phyloP scores from a whole-genome alignment of 2,888 invertebrate genomes.

The Heteropelma amictum region DNA sequence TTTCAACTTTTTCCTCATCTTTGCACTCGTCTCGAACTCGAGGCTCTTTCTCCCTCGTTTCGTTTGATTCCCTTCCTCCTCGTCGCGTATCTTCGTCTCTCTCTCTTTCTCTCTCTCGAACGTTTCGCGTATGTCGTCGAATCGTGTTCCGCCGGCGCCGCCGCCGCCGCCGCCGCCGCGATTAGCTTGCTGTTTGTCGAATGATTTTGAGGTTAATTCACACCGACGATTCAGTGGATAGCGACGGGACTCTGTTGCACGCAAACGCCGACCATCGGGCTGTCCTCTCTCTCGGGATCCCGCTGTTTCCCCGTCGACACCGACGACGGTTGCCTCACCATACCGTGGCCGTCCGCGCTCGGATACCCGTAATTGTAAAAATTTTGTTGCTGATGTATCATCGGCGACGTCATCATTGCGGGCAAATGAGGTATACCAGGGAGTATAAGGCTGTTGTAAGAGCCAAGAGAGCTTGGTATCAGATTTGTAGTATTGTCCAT shows the following conservation, averaged over 20 bases:
- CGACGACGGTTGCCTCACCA: slow-evolving; percentile 71
- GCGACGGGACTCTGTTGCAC: slow-evolving; percentile 95
- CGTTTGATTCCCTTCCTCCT: too few relatives aligned
- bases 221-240: slow-evolving; percentile 83
- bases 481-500: slow-evolving; percentile 75
- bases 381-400: slow-evolving; percentile 73
- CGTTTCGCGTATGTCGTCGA: too few relatives aligned
- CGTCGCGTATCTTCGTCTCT: background rate
- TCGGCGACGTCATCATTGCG: slow-evolving; percentile 74
- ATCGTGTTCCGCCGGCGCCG: too few relatives aligned
- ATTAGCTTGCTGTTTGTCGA: background rate
- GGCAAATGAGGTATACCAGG: slow-evolving; percentile 77
- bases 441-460: slow-evolving; percentile 77
- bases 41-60: too few relatives aligned
- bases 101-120: background rate
- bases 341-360: slow-evolving; percentile 72
- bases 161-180: too few relatives aligned
- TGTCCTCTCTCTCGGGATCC: slow-evolving; percentile 82
- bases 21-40: too few relatives aligned
- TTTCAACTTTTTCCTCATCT: too few relatives aligned
- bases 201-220: slow-evolving; percentile 14
- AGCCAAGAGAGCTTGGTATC: slow-evolving; percentile 78
- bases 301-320: slow-evolving; percentile 73
- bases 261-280: slow-evolving; percentile 93
- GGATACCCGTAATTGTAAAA: slow-evolving; percentile 75